Evolutionary conservation across 2,113 vertebrate genomes (phyloP).

Genomic region (Elephas maximus): DNA sequence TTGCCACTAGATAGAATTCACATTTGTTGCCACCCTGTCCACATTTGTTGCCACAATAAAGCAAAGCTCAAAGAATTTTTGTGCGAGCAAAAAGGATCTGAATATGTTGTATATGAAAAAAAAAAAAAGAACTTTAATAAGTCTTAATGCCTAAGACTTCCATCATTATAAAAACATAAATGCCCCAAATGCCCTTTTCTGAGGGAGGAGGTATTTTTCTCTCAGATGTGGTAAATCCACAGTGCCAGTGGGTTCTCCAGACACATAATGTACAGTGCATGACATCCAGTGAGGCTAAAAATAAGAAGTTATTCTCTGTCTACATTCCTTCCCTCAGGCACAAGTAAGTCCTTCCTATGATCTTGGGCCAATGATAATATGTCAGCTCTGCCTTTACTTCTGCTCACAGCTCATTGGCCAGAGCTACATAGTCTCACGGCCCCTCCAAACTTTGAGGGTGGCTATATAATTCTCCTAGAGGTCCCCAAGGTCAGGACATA

Average conservation of each 20-base stretch:
- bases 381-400: not conserved
- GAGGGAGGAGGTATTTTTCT: not conserved
- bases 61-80: not conserved
- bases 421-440: not conserved
- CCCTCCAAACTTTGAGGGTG: not conserved
- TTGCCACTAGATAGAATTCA: not conserved
- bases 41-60: not conserved
- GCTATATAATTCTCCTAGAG: not conserved
- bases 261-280: not conserved
- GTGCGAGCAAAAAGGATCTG: not conserved
- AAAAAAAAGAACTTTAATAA: not conserved
- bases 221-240: not conserved
- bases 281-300: not conserved
- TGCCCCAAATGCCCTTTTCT: not conserved
- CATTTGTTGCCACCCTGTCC: not conserved
- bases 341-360: not conserved
- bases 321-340: not conserved
- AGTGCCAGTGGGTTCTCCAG: not conserved
- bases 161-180: not conserved
- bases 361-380: not conserved
- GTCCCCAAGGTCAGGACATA: not conserved
- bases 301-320: not conserved
- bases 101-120: not conserved
- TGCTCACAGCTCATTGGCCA: not conserved
- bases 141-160: not conserved